A percentile compares a stretch with the other conserved stretches of the same genome.
These are phyloP conservation scores for Brachymystax lenok DNA, from an alignment of 2,797 vertebrate genomes.

Conservation along the genomic window DNA sequence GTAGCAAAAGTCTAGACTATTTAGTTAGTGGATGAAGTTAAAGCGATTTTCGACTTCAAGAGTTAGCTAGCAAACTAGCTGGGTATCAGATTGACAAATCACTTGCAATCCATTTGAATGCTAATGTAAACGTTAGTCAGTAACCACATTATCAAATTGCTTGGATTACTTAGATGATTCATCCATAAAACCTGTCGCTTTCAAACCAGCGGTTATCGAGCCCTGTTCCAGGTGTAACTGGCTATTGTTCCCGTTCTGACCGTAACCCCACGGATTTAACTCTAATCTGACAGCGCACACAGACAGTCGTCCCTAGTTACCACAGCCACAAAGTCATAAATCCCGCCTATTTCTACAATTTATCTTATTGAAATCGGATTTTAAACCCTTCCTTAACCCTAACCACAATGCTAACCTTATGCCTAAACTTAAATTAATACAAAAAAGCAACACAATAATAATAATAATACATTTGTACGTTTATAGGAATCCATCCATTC, in stretches of 20 bases:
- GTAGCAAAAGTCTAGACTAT: background rate
- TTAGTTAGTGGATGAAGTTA: conserved; percentile 36
- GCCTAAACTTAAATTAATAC: too few relatives aligned
- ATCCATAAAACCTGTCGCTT: background rate
- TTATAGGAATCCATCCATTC: too few relatives aligned
- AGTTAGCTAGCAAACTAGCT: conserved; percentile 53
- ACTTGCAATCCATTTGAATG: conserved; percentile 13
- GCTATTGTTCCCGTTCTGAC: conserved; percentile 46
- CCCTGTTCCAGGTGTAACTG: conserved; percentile 43
- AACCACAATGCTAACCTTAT: too few relatives aligned
- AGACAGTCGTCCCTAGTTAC: background rate
- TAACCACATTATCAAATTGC: conserved; percentile 47
- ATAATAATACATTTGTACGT: too few relatives aligned
- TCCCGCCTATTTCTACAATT: too few relatives aligned
- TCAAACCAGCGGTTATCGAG: background rate
- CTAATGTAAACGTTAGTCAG: background rate
- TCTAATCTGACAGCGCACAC: conserved; percentile 69
- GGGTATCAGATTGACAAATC: conserved; percentile 1
- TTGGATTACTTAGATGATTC: conserved; percentile 7
- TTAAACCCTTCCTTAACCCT: too few relatives aligned
- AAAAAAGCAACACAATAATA: too few relatives aligned
- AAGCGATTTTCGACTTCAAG: conserved; percentile 70
- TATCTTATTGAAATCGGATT: too few relatives aligned
- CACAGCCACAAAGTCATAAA: too few relatives aligned
- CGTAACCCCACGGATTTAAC: conserved; percentile 68